These are phyloP conservation scores for Cochlearius cochlearius DNA, from an alignment of 2,113 vertebrate species.

Conservation along the genomic window DNA sequence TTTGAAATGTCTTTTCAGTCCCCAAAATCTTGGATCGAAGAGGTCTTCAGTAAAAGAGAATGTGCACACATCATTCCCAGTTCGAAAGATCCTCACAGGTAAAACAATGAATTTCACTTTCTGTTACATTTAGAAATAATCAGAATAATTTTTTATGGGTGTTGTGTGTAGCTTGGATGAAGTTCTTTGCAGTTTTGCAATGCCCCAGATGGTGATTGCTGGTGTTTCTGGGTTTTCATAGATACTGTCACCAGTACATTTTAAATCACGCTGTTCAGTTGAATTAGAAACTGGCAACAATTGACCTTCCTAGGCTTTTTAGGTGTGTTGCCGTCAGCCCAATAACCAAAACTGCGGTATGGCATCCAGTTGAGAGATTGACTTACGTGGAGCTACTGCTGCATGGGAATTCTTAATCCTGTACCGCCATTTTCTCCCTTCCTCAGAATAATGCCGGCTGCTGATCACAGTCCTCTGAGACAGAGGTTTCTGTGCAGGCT, in stretches of 20 bases:
- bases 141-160: neutral
- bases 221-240: neutral
- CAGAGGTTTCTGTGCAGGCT: neutral
- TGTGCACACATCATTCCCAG: slow-evolving; percentile 86
- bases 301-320: neutral
- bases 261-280: neutral
- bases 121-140: neutral
- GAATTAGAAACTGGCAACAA: neutral
- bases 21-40: slow-evolving; percentile 90
- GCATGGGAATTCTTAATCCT: neutral
- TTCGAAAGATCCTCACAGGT: slow-evolving; percentile 87
- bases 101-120: neutral
- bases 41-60: slow-evolving; percentile 89
- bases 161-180: neutral
- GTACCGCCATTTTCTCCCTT: neutral
- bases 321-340: neutral
- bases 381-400: neutral
- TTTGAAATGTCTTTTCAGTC: slow-evolving; percentile 75
- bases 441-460: neutral
- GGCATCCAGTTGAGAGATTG: neutral
- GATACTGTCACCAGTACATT: neutral
- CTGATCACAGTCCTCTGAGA: neutral
- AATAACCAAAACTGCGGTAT: neutral
- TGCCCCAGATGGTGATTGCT: neutral
- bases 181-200: neutral